These are phyloP conservation scores for Hypanus sabinus DNA, from an alignment of 2,113 vertebrate species.

Conservation along the genomic window DNA sequence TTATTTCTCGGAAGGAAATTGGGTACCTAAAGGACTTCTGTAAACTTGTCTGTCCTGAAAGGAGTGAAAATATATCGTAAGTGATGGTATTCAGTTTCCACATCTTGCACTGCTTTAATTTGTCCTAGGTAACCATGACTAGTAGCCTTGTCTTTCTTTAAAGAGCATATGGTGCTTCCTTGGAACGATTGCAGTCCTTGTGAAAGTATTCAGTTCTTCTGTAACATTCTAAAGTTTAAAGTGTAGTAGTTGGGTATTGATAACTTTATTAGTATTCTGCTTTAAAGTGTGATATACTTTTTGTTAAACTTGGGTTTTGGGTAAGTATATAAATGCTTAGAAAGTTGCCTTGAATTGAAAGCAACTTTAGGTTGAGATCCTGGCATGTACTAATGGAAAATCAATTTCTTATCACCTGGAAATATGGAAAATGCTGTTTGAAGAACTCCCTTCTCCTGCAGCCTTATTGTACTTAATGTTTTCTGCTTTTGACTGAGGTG, in stretches of 20 bases:
- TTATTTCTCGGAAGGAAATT: constrained; percentile 66
- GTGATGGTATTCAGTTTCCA: constrained; percentile 28
- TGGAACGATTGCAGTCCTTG: not conserved
- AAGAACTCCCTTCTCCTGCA: not conserved
- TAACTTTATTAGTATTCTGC: too few species aligned
- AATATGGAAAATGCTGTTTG: not conserved
- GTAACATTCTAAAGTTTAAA: not conserved
- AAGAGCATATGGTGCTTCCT: too few species aligned
- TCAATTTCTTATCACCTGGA: too few species aligned
- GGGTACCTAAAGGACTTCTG: constrained; percentile 76
- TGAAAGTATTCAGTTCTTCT: not conserved
- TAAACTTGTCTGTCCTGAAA: constrained; percentile 65
- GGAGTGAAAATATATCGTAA: constrained; percentile 70
- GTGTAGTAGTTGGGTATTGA: too few species aligned
- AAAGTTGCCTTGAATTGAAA: too few species aligned
- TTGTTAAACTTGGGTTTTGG: too few species aligned
- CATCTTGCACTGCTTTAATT: not conserved
- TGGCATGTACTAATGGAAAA: too few species aligned
- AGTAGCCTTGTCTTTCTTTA: too few species aligned
- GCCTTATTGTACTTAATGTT: not conserved
- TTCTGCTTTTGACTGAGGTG: too few species aligned
- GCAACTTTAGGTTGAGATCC: too few species aligned
- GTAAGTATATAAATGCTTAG: too few species aligned
- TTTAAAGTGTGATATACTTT: too few species aligned
- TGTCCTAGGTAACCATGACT: not conserved